These are phyloP conservation scores for Lepas anatifera DNA, from an alignment of 2,888 invertebrate genomes.

Conservation along the genomic window DNA sequence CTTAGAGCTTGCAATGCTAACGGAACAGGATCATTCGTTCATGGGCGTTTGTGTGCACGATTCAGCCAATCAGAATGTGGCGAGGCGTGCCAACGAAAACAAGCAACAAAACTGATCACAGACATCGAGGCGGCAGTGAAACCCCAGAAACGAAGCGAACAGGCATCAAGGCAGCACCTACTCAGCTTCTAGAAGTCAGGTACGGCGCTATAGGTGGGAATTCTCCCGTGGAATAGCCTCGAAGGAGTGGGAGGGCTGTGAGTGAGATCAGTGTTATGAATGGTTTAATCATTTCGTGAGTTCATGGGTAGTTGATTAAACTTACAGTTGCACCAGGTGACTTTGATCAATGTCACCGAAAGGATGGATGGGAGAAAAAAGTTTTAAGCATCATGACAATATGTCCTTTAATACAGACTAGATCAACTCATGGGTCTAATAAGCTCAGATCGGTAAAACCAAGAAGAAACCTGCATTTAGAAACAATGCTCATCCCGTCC, in stretches of 20 bases:
- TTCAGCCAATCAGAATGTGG: too few relatives aligned
- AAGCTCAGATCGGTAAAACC: too few relatives aligned
- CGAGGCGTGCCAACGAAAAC: background rate
- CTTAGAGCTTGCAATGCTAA: too few relatives aligned
- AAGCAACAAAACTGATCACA: background rate
- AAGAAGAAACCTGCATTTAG: constrained; percentile 13
- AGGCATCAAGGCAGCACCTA: background rate
- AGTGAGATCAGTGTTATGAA: background rate
- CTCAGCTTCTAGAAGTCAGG: background rate
- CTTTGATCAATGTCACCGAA: too few relatives aligned
- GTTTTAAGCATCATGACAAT: background rate
- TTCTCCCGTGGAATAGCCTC: background rate
- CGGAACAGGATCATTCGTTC: too few relatives aligned
- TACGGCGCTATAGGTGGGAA: background rate
- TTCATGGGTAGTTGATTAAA: too few relatives aligned
- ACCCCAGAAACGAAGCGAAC: too few relatives aligned
- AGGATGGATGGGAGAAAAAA: constrained; percentile 15
- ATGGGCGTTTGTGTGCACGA: too few relatives aligned
- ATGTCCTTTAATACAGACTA: background rate
- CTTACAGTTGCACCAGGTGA: too few relatives aligned
- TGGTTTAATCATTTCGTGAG: too few relatives aligned
- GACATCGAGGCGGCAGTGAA: background rate
- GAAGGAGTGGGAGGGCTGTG: constrained; percentile 8
- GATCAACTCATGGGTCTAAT: too few relatives aligned
- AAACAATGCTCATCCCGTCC: too few relatives aligned